A percentile compares a stretch with the other conserved stretches of the same genome.
phyloP scores from a whole-genome alignment of 2,797 vertebrate species.

The Sciurus vulgaris region DNA sequence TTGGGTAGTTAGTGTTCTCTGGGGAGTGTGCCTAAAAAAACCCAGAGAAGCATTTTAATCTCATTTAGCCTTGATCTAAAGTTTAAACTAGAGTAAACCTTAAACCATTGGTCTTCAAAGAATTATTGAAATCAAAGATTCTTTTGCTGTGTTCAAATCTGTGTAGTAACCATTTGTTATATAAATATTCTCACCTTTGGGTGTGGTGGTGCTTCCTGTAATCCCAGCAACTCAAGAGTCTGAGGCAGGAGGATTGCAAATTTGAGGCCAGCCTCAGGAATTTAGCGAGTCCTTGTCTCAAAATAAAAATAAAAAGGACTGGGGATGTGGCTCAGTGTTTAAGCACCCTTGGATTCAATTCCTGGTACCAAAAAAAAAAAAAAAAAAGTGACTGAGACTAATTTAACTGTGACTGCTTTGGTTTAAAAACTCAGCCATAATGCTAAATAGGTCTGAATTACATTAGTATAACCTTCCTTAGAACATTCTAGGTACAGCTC shows the following conservation, averaged over 20 bases:
- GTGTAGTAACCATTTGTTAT: neutral
- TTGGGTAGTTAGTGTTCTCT: neutral
- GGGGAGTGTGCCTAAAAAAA: neutral
- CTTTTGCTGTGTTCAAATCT: neutral
- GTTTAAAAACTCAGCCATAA: neutral
- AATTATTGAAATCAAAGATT: neutral
- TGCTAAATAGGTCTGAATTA: neutral
- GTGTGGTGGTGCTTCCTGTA: no score
- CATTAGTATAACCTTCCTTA: neutral
- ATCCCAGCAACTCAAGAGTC: no score
- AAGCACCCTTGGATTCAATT: no score
- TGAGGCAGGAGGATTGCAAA: no score
- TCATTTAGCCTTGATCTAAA: conserved; percentile 1
- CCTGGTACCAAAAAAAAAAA: neutral
- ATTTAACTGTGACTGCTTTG: neutral
- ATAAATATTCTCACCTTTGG: neutral
- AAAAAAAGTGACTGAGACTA: neutral
- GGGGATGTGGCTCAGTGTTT: no score
- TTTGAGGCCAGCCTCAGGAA: no score
- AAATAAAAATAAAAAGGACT: no score
- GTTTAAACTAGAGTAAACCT: neutral
- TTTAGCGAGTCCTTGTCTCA: no score
- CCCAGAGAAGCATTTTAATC: neutral
- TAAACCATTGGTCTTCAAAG: neutral
- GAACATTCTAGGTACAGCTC: neutral